A percentile compares a stretch with the other conserved stretches of the same genome.
These are phyloP conservation scores for Lepeophtheirus salmonis DNA, from an alignment of 1,140 invertebrate genomes.

Conservation along the genomic window DNA sequence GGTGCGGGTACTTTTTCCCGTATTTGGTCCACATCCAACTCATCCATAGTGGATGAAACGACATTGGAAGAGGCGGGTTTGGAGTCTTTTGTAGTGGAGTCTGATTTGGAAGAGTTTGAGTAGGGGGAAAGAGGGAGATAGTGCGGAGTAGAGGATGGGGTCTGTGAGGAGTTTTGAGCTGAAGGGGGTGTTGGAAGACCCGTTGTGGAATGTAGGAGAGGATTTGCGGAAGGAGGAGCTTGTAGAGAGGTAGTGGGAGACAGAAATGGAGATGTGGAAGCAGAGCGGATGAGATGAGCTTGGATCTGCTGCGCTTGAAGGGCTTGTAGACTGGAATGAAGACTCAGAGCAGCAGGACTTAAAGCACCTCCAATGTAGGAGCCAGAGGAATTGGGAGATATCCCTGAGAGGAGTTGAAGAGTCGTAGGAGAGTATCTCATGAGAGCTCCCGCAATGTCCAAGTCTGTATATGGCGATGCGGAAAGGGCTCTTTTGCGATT, in stretches of 20 bases:
- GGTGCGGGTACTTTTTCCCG: no score
- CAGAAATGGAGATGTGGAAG: slow-evolving; percentile 1
- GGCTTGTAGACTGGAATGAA: background rate
- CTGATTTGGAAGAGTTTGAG: background rate
- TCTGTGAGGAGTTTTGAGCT: background rate
- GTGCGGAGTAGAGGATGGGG: no score
- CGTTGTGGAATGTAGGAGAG: slow-evolving; percentile 5
- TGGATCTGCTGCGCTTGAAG: slow-evolving; percentile 5
- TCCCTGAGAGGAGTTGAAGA: background rate
- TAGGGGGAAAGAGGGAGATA: slow-evolving; percentile 1
- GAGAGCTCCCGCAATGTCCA: background rate
- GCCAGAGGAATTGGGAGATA: background rate
- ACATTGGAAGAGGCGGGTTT: background rate
- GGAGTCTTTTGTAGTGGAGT: background rate
- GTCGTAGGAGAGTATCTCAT: slow-evolving; percentile 3
- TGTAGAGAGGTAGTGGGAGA: background rate
- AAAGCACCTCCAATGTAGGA: background rate
- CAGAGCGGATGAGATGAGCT: slow-evolving; percentile 7
- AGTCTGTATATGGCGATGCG: slow-evolving; percentile 1
- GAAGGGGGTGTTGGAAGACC: background rate
- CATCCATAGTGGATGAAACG: slow-evolving; percentile 8
- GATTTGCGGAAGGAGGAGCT: no score
- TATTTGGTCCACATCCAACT: no score
- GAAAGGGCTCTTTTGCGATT: slow-evolving; percentile 5
- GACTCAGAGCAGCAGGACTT: background rate